Evolutionary conservation across 2,888 invertebrate species (phyloP).

Genomic region (Candidula unifasciata): DNA sequence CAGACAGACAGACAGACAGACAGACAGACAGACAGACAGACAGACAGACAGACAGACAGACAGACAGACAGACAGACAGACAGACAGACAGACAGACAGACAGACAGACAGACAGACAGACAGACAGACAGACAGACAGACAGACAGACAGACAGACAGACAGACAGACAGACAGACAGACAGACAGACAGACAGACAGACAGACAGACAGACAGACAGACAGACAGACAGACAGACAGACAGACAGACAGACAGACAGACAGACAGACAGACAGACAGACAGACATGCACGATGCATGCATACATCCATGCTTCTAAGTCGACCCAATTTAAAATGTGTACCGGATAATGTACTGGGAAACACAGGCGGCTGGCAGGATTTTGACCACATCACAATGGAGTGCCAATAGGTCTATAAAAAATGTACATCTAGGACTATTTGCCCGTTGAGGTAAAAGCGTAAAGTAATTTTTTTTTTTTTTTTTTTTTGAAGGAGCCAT

Average conservation of each 20-base stretch:
- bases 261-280: slow-evolving; percentile 8
- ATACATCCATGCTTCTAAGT: too few species aligned
- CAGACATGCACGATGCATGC: too few species aligned
- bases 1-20: slow-evolving; percentile 31
- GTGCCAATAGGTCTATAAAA: too few species aligned
- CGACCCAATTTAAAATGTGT: too few species aligned
- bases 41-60: slow-evolving; percentile 35
- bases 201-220: slow-evolving; percentile 8
- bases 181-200: slow-evolving; percentile 8
- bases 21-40: slow-evolving; percentile 28
- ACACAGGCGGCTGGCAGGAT: too few species aligned
- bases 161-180: slow-evolving; percentile 8
- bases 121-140: slow-evolving; percentile 22
- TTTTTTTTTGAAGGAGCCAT: too few species aligned
- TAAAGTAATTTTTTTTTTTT: too few species aligned
- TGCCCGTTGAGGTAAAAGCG: too few species aligned
- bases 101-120: slow-evolving; percentile 21
- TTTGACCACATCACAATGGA: too few species aligned
- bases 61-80: slow-evolving; percentile 29
- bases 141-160: slow-evolving; percentile 10
- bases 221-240: slow-evolving; percentile 8
- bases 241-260: slow-evolving; percentile 8
- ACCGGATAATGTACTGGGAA: too few species aligned
- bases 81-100: slow-evolving; percentile 30
- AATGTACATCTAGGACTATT: too few species aligned